Conservation (phyloP, 2,888 invertebrate genomes). For the Idaea straminata region DNA sequence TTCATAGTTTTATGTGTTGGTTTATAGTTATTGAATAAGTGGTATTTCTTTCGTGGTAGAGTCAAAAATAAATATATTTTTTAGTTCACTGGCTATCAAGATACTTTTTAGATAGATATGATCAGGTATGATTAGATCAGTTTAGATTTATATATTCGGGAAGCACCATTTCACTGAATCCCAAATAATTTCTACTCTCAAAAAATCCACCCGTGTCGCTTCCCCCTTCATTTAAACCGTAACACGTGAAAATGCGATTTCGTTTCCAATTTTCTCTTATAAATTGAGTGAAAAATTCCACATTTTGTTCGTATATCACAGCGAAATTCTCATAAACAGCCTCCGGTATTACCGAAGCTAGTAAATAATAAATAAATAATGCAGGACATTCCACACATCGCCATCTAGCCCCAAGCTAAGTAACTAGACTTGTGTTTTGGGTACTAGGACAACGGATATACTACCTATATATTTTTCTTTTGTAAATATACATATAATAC, state of each 20-base stretch:
- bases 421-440: no score
- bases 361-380: no score
- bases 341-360: slow-evolving; percentile 10
- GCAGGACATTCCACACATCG: no score
- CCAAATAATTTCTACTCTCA: background rate
- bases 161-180: background rate
- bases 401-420: no score
- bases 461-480: no score
- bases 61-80: background rate
- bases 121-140: no score
- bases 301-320: slow-evolving; percentile 1
- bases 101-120: no score
- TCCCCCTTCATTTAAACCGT: background rate
- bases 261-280: slow-evolving; percentile 5
- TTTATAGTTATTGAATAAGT: background rate
- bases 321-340: background rate
- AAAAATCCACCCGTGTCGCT: background rate
- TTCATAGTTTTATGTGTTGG: background rate
- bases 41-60: background rate
- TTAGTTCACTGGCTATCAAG: background rate
- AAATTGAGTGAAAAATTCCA: slow-evolving; percentile 4
- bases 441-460: no score
- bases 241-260: background rate
- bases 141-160: background rate
- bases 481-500: no score